phyloP scores from a whole-genome alignment of 2,797 vertebrate species.

The Lepus townsendii region DNA sequence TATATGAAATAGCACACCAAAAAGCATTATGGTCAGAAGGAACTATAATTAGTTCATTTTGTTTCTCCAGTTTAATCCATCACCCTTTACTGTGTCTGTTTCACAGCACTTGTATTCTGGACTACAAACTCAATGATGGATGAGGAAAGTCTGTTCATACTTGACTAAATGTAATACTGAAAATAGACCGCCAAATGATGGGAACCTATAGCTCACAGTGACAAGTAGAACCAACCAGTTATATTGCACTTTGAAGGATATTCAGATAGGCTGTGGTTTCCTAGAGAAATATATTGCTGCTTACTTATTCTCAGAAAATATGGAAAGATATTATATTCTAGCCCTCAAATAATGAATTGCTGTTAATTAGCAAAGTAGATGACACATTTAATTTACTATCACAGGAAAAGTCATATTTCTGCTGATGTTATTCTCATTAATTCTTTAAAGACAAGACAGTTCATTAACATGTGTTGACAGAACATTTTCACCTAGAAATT shows the following conservation, averaged over 20 bases:
- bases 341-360: constrained; percentile 21
- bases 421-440: neutral
- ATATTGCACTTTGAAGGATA: neutral
- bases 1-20: neutral
- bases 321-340: neutral
- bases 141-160: neutral
- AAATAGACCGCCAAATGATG: neutral
- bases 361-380: constrained; percentile 32
- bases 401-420: neutral
- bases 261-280: neutral
- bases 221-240: neutral
- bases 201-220: neutral
- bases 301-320: constrained; percentile 46
- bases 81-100: neutral
- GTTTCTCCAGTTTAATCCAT: neutral
- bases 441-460: neutral
- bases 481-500: constrained; percentile 15
- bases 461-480: constrained; percentile 4
- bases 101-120: neutral
- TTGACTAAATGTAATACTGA: constrained; percentile 1
- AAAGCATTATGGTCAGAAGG: neutral
- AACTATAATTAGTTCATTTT: neutral
- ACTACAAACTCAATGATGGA: neutral
- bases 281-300: constrained; percentile 7
- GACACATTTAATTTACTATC: neutral